Evolutionary conservation across 2,888 invertebrate species (phyloP).

Genomic region (Drepana falcataria): DNA sequence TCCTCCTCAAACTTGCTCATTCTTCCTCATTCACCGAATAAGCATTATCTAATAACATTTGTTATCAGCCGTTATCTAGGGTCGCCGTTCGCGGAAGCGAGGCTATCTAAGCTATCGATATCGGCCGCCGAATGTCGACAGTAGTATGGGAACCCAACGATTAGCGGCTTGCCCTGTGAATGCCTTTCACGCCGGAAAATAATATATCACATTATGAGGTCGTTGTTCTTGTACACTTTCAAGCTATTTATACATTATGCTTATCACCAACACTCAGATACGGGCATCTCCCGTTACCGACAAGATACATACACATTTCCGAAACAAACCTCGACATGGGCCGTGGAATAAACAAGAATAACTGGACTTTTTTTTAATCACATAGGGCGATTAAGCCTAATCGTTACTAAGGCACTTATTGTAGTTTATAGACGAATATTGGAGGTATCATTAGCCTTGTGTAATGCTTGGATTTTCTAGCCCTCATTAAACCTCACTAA

Average conservation of each 20-base stretch:
- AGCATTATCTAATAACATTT: constrained; percentile 28
- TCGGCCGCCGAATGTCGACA: neutral
- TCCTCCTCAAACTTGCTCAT: constrained; percentile 14
- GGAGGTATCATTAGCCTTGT: too few species aligned
- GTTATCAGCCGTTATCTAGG: constrained; percentile 40
- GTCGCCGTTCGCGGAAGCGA: constrained; percentile 46
- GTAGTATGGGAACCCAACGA: neutral
- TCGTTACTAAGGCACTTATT: too few species aligned
- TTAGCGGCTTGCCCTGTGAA: neutral
- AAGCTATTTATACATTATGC: neutral
- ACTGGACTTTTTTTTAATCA: too few species aligned
- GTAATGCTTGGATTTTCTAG: too few species aligned
- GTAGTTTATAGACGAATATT: too few species aligned
- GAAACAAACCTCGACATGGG: too few species aligned
- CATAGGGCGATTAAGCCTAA: too few species aligned
- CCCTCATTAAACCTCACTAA: too few species aligned
- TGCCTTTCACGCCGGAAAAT: neutral
- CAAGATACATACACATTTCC: too few species aligned
- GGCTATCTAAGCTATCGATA: constrained; percentile 36
- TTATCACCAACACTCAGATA: too few species aligned
- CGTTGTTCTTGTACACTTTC: neutral
- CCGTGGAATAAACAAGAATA: too few species aligned
- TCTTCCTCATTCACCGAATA: constrained; percentile 33
- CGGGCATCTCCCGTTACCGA: too few species aligned
- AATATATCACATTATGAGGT: neutral